phyloP scores from a whole-genome alignment of 1,140 invertebrate genomes.

The Alviniconcha marisindica region DNA sequence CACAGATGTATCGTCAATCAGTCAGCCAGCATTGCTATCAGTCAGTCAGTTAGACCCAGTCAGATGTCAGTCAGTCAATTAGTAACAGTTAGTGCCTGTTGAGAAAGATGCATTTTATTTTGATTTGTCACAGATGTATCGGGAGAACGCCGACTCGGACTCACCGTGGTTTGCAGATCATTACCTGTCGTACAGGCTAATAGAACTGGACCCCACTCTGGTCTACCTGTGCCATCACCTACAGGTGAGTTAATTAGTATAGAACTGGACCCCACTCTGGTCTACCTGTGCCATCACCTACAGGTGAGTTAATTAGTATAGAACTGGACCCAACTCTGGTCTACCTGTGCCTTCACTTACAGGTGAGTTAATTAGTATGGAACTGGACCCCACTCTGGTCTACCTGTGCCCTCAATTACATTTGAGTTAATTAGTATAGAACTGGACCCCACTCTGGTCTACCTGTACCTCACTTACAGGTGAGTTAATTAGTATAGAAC shows the following conservation, averaged over 20 bases:
- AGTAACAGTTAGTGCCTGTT: too few species aligned
- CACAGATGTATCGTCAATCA: conserved; percentile 27
- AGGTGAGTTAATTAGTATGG: conserved; percentile 27
- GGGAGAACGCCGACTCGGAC: conserved; percentile 33
- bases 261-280: too few species aligned
- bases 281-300: conserved; percentile 41
- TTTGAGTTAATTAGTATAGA: too few species aligned
- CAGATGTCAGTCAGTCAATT: neutral
- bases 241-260: conserved; percentile 35
- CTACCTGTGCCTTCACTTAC: conserved; percentile 44
- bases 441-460: too few species aligned
- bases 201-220: conserved; percentile 40
- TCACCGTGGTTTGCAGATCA: conserved; percentile 51
- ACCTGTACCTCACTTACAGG: too few species aligned
- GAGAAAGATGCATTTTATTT: too few species aligned
- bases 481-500: too few species aligned
- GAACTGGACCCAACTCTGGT: too few species aligned
- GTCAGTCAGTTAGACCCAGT: neutral
- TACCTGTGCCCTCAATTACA: conserved; percentile 43
- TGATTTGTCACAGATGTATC: conserved; percentile 17
- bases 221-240: conserved; percentile 40
- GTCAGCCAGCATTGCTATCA: too few species aligned
- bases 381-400: too few species aligned
- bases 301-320: too few species aligned
- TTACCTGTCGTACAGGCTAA: conserved; percentile 47